Conservation (phyloP, 2,888 invertebrate genomes). For the Antheraea yamamai region DNA sequence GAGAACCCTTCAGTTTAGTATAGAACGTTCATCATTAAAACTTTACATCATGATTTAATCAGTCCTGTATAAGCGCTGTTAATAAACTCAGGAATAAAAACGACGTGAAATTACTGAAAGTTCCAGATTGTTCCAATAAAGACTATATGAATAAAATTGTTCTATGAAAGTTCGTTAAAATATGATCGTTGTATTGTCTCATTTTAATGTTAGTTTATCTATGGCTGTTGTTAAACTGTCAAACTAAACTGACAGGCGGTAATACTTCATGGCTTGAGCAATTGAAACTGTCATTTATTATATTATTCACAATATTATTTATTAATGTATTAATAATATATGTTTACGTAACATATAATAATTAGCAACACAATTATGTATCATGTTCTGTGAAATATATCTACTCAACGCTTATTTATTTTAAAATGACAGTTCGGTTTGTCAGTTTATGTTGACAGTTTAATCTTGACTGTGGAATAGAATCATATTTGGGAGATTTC, state of each 20-base stretch:
- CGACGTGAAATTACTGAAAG: background rate
- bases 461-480: background rate
- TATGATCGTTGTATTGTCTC: background rate
- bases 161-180: background rate
- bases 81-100: background rate
- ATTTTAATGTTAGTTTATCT: background rate
- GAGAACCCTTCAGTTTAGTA: background rate
- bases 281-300: background rate
- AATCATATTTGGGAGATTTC: conserved; percentile 16
- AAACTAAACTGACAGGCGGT: background rate
- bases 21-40: background rate
- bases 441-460: conserved; percentile 10
- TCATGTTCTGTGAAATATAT: background rate
- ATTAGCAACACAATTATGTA: background rate
- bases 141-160: background rate
- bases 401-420: background rate
- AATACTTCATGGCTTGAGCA: background rate
- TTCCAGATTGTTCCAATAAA: background rate
- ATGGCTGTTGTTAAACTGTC: background rate
- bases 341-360: background rate
- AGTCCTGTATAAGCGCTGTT: too few relatives aligned
- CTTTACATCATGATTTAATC: background rate
- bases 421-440: background rate
- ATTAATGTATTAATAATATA: background rate
- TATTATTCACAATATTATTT: too few relatives aligned